These are phyloP conservation scores for Rhinopomastus cyanomelas DNA, from an alignment of 2,113 vertebrate genomes.

Conservation along the genomic window DNA sequence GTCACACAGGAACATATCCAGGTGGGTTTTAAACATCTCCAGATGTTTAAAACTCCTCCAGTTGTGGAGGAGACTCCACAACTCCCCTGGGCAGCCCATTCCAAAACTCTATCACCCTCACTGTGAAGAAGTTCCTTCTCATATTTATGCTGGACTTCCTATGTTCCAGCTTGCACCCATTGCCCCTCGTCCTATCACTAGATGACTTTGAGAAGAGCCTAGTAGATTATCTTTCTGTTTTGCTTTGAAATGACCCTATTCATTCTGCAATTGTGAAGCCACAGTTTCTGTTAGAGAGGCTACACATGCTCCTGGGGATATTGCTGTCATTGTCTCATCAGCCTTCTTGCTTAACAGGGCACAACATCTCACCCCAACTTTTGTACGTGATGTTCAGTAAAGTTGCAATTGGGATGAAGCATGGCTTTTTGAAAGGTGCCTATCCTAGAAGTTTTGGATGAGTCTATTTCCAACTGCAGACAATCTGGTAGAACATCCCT, in stretches of 20 bases:
- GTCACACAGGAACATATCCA: too few species aligned
- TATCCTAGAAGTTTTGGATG: background rate
- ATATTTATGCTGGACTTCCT: too few species aligned
- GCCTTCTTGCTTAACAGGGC: background rate
- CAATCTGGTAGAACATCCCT: constrained; percentile 10
- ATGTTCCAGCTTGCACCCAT: too few species aligned
- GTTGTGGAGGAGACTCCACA: too few species aligned
- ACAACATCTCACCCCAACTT: background rate
- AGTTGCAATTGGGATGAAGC: background rate
- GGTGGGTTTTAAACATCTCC: too few species aligned
- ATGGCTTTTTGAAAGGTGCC: background rate
- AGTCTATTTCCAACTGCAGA: background rate
- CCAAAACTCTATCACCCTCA: too few species aligned
- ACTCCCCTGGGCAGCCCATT: too few species aligned
- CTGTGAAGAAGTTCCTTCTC: too few species aligned
- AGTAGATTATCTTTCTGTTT: background rate
- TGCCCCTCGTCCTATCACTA: too few species aligned
- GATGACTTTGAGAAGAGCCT: too few species aligned
- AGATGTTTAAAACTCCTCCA: too few species aligned
- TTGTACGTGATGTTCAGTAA: background rate
- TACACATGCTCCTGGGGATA: background rate
- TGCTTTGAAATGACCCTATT: background rate
- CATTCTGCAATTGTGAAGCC: background rate
- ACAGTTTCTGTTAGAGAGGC: background rate
- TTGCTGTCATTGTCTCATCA: background rate